These are phyloP conservation scores for Rafetus swinhoei DNA, from an alignment of 2,113 vertebrate species.

Conservation along the genomic window DNA sequence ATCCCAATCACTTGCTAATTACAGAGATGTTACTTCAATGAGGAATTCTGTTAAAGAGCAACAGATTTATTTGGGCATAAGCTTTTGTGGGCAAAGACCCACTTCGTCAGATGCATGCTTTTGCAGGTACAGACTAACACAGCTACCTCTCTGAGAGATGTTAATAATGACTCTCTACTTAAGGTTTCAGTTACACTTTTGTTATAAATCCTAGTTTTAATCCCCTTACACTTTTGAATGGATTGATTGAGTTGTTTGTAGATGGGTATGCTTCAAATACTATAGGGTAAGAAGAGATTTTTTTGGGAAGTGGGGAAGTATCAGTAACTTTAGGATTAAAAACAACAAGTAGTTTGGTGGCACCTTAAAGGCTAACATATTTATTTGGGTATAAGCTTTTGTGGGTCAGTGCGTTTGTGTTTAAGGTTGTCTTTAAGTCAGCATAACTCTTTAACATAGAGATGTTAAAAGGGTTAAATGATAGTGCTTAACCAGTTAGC, in stretches of 20 bases:
- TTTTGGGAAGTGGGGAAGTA: not conserved
- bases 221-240: not conserved
- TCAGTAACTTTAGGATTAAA: not conserved
- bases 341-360: not conserved
- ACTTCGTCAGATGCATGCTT: no score
- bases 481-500: no score
- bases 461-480: no score
- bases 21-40: not conserved
- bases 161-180: not conserved
- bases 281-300: not conserved
- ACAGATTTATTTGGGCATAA: no score
- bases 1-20: not conserved
- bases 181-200: not conserved
- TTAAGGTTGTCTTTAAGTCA: not conserved
- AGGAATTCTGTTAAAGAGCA: no score
- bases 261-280: not conserved
- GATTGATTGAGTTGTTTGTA: not conserved
- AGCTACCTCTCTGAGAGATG: not conserved
- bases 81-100: no score
- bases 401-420: not conserved
- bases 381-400: no score
- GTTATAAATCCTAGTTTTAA: not conserved
- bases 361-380: no score
- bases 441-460: not conserved
- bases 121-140: no score